Evolutionary conservation across 2,888 invertebrate species (phyloP).

Genomic region (Melolontha melolontha): DNA sequence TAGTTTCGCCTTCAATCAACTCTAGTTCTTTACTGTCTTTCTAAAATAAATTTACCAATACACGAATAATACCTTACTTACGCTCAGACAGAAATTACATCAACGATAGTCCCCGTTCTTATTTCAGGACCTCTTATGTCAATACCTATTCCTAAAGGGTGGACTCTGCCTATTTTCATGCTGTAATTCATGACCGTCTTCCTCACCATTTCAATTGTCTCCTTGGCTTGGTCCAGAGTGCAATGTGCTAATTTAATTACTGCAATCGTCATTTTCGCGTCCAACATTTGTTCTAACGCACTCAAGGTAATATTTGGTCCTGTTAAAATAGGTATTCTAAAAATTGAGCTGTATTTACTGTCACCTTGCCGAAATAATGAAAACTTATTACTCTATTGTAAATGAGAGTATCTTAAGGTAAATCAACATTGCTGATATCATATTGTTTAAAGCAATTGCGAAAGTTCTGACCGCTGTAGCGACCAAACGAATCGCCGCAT

Average conservation of each 20-base stretch:
- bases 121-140: constrained; percentile 92
- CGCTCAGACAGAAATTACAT: constrained; percentile 67
- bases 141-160: constrained; percentile 85
- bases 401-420: no score
- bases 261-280: constrained; percentile 69
- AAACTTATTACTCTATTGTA: no score
- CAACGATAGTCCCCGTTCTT: constrained; percentile 84
- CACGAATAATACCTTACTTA: background rate
- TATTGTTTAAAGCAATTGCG: no score
- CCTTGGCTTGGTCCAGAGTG: constrained; percentile 64
- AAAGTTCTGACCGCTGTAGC: no score
- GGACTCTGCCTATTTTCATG: constrained; percentile 70
- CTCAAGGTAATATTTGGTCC: constrained; percentile 54
- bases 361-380: no score
- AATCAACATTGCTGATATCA: no score
- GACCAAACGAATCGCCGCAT: no score
- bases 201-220: constrained; percentile 65
- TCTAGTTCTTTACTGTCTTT: constrained; percentile 33
- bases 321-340: constrained; percentile 19
- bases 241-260: constrained; percentile 66
- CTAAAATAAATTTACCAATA: constrained; percentile 18
- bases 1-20: constrained; percentile 60
- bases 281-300: constrained; percentile 67
- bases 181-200: constrained; percentile 71
- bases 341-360: constrained; percentile 7